A percentile compares a stretch with the other conserved stretches of the same genome.
phyloP scores from a whole-genome alignment of 23 tunicate genomes.

The Trididemnum miniatum region DNA sequence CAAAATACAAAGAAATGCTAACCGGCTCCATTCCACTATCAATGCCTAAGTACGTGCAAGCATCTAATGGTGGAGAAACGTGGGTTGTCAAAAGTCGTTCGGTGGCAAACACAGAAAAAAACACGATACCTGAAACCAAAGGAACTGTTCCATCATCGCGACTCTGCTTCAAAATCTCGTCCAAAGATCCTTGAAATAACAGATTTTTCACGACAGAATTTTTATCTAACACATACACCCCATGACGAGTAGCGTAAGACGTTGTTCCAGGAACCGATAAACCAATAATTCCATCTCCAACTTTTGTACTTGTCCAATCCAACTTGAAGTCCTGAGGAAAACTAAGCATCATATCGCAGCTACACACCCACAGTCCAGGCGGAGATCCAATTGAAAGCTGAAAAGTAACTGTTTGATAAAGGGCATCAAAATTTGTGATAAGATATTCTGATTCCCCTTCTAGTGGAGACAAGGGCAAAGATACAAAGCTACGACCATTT shows the following conservation, averaged over 20 bases:
- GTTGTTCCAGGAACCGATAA: slow-evolving; percentile 58
- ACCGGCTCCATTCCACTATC: slow-evolving; percentile 88
- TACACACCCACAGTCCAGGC: slow-evolving; percentile 91
- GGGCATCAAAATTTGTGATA: slow-evolving; percentile 78
- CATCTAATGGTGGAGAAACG: slow-evolving; percentile 72
- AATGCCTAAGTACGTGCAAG: slow-evolving; percentile 89
- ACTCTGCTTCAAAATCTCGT: slow-evolving; percentile 9
- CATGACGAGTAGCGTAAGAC: slow-evolving; percentile 80
- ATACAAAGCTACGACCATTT: slow-evolving; percentile 65
- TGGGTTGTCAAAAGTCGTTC: slow-evolving; percentile 76
- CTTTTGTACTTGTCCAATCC: slow-evolving; percentile 36
- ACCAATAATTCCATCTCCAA: slow-evolving; percentile 57
- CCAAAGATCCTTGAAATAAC: slow-evolving; percentile 64
- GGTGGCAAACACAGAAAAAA: slow-evolving; percentile 67
- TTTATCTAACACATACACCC: slow-evolving; percentile 64
- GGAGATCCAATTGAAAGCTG: slow-evolving; percentile 66
- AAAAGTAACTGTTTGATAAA: slow-evolving; percentile 38
- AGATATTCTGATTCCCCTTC: slow-evolving; percentile 43
- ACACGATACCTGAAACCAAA: slow-evolving; percentile 80
- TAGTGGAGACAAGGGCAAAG: slow-evolving; percentile 43
- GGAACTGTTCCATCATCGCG: slow-evolving; percentile 31
- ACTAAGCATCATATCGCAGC: slow-evolving; percentile 81
- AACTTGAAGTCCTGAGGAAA: slow-evolving; percentile 45
- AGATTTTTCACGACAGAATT: slow-evolving; percentile 42
- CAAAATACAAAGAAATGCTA: slow-evolving; percentile 77